These are phyloP conservation scores for Pseudocheirus occidentalis DNA, from an alignment of 2,797 vertebrate genomes.

Conservation along the genomic window DNA sequence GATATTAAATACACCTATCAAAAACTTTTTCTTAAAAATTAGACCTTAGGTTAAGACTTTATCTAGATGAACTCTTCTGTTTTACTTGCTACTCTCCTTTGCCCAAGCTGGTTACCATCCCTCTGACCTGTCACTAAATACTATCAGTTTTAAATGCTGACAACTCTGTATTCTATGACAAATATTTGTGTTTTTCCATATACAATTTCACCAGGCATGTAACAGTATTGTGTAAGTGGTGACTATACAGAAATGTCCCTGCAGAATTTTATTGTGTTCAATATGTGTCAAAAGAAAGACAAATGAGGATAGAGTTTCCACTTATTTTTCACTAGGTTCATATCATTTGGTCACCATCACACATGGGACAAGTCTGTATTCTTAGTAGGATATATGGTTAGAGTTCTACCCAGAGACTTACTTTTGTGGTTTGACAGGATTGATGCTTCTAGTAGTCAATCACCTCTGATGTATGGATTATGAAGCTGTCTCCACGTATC, in stretches of 20 bases:
- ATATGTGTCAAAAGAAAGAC: not conserved
- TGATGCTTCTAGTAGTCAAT: not conserved
- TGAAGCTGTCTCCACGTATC: not conserved
- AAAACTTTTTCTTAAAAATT: not conserved
- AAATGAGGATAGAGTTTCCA: not conserved
- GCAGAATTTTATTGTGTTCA: constrained; percentile 18
- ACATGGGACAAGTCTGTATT: not conserved
- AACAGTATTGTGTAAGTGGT: constrained; percentile 1
- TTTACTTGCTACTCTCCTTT: constrained; percentile 24
- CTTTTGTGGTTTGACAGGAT: constrained; percentile 15
- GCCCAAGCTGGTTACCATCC: not conserved
- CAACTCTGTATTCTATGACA: constrained; percentile 20
- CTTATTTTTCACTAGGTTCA: constrained; percentile 49
- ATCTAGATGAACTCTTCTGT: not conserved
- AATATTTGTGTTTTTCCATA: not conserved
- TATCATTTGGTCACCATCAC: constrained; percentile 4
- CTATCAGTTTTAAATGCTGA: not conserved
- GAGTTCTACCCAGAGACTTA: constrained; percentile 17
- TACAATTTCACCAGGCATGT: not conserved
- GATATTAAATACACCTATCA: not conserved
- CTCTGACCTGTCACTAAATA: not conserved
- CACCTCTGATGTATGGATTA: not conserved
- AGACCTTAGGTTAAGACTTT: not conserved
- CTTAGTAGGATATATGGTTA: not conserved
- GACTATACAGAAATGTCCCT: not conserved